Conservation (phyloP, 2,113 vertebrate species). For the Protobothrops flavoviridis region DNA sequence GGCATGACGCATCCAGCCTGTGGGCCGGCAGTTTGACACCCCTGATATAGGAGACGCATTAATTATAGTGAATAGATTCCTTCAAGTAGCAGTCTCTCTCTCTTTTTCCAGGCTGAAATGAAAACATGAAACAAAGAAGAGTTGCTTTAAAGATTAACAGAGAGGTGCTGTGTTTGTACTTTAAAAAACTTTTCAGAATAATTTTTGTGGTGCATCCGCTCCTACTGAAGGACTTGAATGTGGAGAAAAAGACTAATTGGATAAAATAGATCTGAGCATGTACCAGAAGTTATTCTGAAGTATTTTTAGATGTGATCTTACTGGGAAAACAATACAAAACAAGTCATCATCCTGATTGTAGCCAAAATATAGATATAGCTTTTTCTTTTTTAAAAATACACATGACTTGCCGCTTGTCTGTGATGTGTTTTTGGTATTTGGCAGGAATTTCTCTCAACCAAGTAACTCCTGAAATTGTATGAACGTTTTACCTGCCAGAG, state of each 20-base stretch:
- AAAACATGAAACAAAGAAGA: neutral
- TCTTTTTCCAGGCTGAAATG: neutral
- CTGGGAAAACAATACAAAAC: neutral
- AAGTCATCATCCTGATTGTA: neutral
- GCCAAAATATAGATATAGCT: neutral
- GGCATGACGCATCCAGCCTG: too few relatives aligned
- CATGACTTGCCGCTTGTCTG: neutral
- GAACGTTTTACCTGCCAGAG: constrained; percentile 36
- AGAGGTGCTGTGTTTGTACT: neutral
- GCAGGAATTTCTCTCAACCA: neutral
- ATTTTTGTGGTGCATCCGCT: neutral
- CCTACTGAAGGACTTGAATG: neutral
- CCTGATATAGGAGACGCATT: neutral
- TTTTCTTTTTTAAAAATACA: neutral
- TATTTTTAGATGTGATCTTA: constrained; percentile 17
- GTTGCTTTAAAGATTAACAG: neutral
- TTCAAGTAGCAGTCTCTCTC: neutral
- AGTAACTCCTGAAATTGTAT: constrained; percentile 12
- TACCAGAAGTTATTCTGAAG: neutral
- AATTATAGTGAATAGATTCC: neutral
- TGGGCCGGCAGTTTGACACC: too few relatives aligned
- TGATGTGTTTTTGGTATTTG: neutral
- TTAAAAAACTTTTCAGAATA: neutral
- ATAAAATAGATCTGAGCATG: neutral
- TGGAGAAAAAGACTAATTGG: neutral